Evolutionary conservation across 2,797 vertebrate genomes (phyloP).

Genomic region (Miopithecus talapoin): DNA sequence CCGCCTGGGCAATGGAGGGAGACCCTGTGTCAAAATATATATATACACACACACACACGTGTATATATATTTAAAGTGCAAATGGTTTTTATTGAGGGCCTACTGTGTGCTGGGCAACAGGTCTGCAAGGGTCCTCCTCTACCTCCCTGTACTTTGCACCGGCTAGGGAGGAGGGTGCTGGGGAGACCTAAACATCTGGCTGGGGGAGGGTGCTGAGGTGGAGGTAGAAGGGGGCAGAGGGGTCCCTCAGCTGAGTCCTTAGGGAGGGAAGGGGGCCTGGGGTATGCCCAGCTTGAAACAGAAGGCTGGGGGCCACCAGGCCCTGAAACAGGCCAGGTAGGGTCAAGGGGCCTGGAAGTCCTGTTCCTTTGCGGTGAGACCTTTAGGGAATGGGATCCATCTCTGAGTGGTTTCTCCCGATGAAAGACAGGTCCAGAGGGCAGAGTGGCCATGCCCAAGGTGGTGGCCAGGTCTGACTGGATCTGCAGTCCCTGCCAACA

Average conservation of each 20-base stretch:
- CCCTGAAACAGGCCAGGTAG: not conserved
- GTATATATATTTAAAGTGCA: conserved; percentile 10
- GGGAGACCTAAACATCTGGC: not conserved
- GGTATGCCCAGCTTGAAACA: not conserved
- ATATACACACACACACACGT: rapidly evolving
- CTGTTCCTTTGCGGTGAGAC: not conserved
- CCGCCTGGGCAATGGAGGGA: too few species aligned
- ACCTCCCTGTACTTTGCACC: not conserved
- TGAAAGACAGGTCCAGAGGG: not conserved
- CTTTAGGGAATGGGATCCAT: not conserved
- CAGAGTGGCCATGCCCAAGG: not conserved
- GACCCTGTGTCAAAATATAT: too few species aligned
- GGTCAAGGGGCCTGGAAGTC: not conserved
- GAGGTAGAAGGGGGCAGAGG: conserved; percentile 49
- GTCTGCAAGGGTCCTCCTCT: not conserved
- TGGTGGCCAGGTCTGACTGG: not conserved
- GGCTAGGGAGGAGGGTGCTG: not conserved
- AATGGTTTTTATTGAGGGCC: conserved; percentile 69
- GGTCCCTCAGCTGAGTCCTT: not conserved
- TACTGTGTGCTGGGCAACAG: not conserved
- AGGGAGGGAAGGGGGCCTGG: not conserved
- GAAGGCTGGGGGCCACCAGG: not conserved
- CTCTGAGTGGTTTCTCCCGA: conserved; percentile 5
- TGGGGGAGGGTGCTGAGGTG: not conserved
- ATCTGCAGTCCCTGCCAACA: not conserved